These are phyloP conservation scores for Polydrusus pterygomalis DNA, from an alignment of 2,888 invertebrate species.

Conservation along the genomic window DNA sequence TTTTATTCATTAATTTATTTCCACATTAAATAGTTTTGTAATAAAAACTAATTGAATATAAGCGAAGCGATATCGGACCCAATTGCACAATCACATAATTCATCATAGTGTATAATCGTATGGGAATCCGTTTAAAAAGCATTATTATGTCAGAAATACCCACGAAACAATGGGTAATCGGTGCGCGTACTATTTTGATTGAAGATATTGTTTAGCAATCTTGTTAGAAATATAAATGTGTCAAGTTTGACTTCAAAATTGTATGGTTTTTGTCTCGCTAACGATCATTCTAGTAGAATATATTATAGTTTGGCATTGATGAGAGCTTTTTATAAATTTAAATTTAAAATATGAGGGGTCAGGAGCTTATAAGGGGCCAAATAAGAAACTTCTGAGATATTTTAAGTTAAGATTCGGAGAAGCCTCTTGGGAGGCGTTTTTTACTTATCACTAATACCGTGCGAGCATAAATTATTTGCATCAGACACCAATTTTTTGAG, in stretches of 20 bases:
- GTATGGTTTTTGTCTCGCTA: not conserved
- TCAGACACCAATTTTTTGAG: no score
- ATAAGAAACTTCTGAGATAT: no score
- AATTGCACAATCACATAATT: conserved; percentile 38
- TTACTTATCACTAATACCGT: no score
- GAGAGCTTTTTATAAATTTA: no score
- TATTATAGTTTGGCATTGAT: not conserved
- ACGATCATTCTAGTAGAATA: not conserved
- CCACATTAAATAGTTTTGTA: conserved; percentile 1
- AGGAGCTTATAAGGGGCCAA: no score
- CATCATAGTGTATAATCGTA: conserved; percentile 36
- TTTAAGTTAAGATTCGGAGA: no score
- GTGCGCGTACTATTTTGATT: conserved; percentile 25
- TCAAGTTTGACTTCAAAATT: conserved; percentile 25
- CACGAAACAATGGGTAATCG: conserved; percentile 36
- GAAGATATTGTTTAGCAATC: conserved; percentile 28
- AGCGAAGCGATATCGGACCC: conserved; percentile 28
- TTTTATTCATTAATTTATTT: not conserved
- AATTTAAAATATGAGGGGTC: no score
- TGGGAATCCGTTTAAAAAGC: conserved; percentile 42
- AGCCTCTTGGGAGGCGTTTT: no score
- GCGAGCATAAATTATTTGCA: no score
- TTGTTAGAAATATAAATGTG: conserved; percentile 20
- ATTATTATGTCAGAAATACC: conserved; percentile 40
- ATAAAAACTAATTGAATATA: conserved; percentile 22